phyloP scores from a whole-genome alignment of 2,113 vertebrate species.

The Azemiops feae region DNA sequence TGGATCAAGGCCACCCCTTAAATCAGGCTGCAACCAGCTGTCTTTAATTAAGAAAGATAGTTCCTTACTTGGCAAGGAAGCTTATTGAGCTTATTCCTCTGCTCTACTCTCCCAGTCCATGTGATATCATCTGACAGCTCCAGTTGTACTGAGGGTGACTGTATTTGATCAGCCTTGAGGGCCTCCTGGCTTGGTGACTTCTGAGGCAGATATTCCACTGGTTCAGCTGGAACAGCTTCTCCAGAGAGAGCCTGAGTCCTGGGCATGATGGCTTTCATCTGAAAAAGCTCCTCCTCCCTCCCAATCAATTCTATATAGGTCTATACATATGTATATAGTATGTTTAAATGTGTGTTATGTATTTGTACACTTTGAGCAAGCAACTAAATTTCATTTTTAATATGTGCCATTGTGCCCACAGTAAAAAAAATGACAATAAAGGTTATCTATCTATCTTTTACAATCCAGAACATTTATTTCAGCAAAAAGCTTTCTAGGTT shows the following conservation, averaged over 20 bases:
- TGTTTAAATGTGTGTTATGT: too few species aligned
- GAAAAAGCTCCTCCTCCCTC: neutral
- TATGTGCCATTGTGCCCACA: too few species aligned
- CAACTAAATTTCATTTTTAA: too few species aligned
- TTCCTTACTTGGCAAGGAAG: neutral
- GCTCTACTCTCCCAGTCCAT: neutral
- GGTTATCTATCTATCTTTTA: neutral
- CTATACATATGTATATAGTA: too few species aligned
- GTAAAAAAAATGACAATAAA: too few species aligned
- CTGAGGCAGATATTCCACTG: neutral
- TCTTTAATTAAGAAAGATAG: neutral
- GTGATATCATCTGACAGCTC: neutral
- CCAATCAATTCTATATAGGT: neutral
- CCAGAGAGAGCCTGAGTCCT: neutral
- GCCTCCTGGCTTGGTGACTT: neutral
- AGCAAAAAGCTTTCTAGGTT: neutral
- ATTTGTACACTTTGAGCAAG: too few species aligned
- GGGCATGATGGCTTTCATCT: neutral
- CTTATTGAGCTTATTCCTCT: neutral
- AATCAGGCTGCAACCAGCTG: neutral
- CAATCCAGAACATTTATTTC: neutral
- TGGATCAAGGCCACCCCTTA: neutral
- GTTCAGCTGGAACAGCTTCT: neutral
- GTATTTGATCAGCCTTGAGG: neutral
- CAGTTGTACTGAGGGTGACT: neutral